Percentiles rank a stretch among this genome's conserved stretches.
Conservation (phyloP, 2,888 invertebrate genomes). For the Choreutis nemorana region DNA sequence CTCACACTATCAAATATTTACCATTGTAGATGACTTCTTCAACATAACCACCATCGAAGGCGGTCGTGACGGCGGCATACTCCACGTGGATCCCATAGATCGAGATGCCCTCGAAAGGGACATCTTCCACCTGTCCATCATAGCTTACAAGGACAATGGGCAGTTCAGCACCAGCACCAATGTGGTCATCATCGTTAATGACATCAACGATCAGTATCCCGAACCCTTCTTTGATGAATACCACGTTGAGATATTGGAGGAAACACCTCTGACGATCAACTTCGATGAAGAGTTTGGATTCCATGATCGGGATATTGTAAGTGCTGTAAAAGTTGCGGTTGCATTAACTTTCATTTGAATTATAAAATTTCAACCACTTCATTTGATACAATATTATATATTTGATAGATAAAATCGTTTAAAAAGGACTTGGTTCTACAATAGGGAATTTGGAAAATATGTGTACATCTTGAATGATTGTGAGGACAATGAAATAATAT, state of each 20-base stretch:
- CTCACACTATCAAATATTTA: constrained; percentile 4
- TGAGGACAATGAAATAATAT: not conserved
- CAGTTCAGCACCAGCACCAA: constrained; percentile 28
- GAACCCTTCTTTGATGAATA: constrained; percentile 37
- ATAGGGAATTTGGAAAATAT: not conserved
- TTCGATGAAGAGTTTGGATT: constrained; percentile 57
- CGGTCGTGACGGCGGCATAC: constrained; percentile 31
- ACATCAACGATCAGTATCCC: constrained; percentile 74
- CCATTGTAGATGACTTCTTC: constrained; percentile 41
- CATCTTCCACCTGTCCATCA: constrained; percentile 46
- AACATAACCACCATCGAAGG: constrained; percentile 31
- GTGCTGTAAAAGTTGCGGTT: constrained; percentile 10
- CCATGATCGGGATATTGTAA: constrained; percentile 61
- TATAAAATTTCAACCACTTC: too few relatives aligned
- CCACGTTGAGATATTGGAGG: constrained; percentile 53
- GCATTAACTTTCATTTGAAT: not conserved
- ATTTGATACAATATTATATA: too few relatives aligned
- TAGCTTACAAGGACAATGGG: constrained; percentile 51
- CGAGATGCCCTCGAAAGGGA: constrained; percentile 50
- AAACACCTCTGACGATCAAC: constrained; percentile 51
- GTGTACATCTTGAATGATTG: not conserved
- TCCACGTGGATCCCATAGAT: constrained; percentile 45
- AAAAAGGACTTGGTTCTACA: not conserved
- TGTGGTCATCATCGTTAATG: constrained; percentile 56
- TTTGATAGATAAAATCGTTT: not conserved